Evolutionary conservation across 2,113 vertebrate genomes (phyloP), one percentile per base, ranked within the genome.

Genomic region (Epinephelus lanceolatus): DNA sequence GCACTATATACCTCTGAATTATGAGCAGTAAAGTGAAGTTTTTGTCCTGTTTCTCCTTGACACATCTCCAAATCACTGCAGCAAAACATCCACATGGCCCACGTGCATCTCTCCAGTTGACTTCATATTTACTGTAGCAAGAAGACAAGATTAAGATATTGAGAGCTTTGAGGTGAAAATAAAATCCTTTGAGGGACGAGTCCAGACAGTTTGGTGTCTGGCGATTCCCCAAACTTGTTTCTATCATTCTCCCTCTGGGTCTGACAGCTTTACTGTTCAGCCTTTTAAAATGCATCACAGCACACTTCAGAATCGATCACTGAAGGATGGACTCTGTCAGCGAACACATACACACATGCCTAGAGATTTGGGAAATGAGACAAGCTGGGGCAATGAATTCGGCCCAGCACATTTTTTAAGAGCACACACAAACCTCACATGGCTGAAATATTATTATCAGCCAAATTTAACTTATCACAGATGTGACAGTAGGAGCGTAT

Each of bases 261-360:
- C 84, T 79, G 72, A 87, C 82, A 85, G 90, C 81, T 84, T 83
- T 63, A 78, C 55, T 53, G 62, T 81, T 66, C n/a, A 19, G 69
- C 76, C 67, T 80, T 86, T 90, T 88, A 89, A 90, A 91, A 93
- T 91, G 86, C 78, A 86, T 84, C 73, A 80, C 85, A 63, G 77
- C 51, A 62, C 71, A 52, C 85, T 77, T 72, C 18, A 25, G 59
- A 81, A 92, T 91, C 80, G 57, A 90, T 89, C 78, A 76, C 33
- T 84, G 79, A 60, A 76, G 71, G 80, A 86, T 69, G 61, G 21
- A 51, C 25, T 55, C 27, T 47, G 80, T 69, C 59, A 10, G 45
- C 3, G 15, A 65, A 40, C 71, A 42, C 52, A 57, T 11, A 47
- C 57, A 80, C 15, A 9, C 49, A 49, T 3, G 8, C 21, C 60